Base-by-base conservation (phyloP, 2,113 vertebrate species). In the Amblyopsis rosae region DNA sequence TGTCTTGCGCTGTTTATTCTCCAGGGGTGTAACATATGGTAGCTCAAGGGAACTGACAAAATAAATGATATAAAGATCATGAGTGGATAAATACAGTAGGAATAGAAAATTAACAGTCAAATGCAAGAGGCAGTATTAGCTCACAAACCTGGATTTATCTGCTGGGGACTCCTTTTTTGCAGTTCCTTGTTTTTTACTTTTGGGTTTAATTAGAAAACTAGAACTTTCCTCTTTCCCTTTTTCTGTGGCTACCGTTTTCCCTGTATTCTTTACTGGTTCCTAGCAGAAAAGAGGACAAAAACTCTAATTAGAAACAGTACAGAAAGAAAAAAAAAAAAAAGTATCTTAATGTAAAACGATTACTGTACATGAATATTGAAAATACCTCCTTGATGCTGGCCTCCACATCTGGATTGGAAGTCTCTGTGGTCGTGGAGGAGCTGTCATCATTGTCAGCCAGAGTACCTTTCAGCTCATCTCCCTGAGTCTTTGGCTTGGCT, bases 351-450 rank as follows among this genome's bases (percentile, higher is more conserved):
- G 26, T 26, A 2, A 26, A 26, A 26, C 26, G 26, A 26, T 26
- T 2, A 26, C 26, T 26, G 26, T 26, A 26, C 26, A 26, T 26
- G 19, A 9, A 58, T 10, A 58, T 58, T 54, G 48, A 49, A 49
- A 49, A 9, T 90, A 98, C 98, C 96, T 98, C 98, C 91, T 95
- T 98, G 68, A 95, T 86, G 86, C 91, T 93, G 3, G 94, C 87
- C 72, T 99, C 98, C 79, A 94, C 92, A 35, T 99, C 98, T 3
- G 97, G 97, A 80, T 95, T 99, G 64, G 97, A 99, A 70, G 98
- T 96, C 91, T 99, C 98, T 11, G 98, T 99, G 72, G 97, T 99
- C 10, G 97, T 99, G 78, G 98, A 99, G 81, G 97, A 99, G 90
- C 95, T 98, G 92, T 99, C 98, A 12, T 99, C 98, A 15, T 93